Base-by-base conservation (phyloP, 2,113 vertebrate species). In the Tachysurus vachellii region DNA sequence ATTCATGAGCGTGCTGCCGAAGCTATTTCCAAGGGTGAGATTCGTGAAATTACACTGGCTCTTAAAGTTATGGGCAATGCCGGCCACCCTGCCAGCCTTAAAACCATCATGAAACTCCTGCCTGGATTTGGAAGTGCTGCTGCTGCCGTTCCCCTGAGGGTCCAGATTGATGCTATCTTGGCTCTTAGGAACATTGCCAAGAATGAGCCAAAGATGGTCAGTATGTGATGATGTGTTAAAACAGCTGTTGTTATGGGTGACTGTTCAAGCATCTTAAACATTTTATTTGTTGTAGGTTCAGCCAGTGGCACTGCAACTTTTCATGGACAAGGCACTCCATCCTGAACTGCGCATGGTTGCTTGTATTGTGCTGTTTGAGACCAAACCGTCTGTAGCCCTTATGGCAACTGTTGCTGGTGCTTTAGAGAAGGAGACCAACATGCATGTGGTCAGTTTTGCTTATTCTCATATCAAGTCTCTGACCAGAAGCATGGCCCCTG, bases 61-160 rank as follows among this genome's bases (percentile, higher is more conserved):
- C 86, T 97, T 70, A 98, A 98, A 89, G 95, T 95, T 90, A 85
- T 97, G 71, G 96, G 95, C 68, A 98, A 97, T 62, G 87, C 96
- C 23, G 96, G 94, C n/a, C 96, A 96, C 53, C 93, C 93, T 84
- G 85, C 85, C 66, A 96, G 95, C 89, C 73, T 95, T 85, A 98
- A 97, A 91, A 90, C 93, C 2, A 93, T 97, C 86, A 90, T 93
- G 76, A 98, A 96, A 90, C 83, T 95, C 68, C 84, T 97, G 62
- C 95, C 96, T 19, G 57, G 93, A 0, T 95, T 94, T 91, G 95
- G 94, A 83, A 91, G 94, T 42, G 86, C 91, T 71, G 94, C 93
- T 87, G 64, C 91, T 87, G 80, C 90, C 31, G 87, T 95, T 81
- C 92, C 96, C 36, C 44, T 86, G 44, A 93, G 87, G 88, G 84